Base-by-base conservation (phyloP, 2,113 vertebrate genomes). In the Mesembrinibis cayennensis region DNA sequence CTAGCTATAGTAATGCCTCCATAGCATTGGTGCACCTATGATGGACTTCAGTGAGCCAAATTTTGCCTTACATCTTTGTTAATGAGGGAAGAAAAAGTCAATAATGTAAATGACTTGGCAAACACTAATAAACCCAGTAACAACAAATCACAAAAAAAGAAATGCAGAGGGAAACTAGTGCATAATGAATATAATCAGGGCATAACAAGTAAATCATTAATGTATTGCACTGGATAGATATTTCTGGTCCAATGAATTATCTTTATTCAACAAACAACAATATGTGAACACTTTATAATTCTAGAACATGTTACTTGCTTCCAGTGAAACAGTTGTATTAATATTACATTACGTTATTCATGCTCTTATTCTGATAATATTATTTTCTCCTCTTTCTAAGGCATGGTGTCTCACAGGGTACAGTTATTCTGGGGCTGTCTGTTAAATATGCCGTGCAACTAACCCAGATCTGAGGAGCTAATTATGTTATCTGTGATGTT, bases 401-500 rank as follows among this genome's bases (percentile, higher is more conserved):
- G 36, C 16, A 38, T 3, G 32, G 7, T 32, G 11, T 86, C 27
- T 71, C 49, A 85, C 32, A 90, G 5, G 71, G 44, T 21, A 84
- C 15, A 78, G 40, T 74, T 93, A 73, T 62, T 93, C 59, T 93
- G 40, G 30, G 71, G 10, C 27, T 89, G 38, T 83, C 73, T 90
- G 56, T 97, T 90, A 97, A 95, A 95, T 89, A 95, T 40, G 38
- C 50, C 47, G 79, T 66, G 36, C 63, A 61, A 56, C 32, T 72
- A 82, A 88, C 69, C 80, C 53, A 94, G 45, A 94, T 86, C 19
- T 72, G 73, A 89, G 6, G 17, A 72, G 50, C 11, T 88, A 95
- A 93, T 95, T 94, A 94, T 55, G 80, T 87, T 93, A 92, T 91
- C 59, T 84, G 38, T 82, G 26, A 82, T 29, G 73, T 49, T 82